Evolutionary conservation across 1,140 invertebrate species (phyloP).

Genomic region (Manduca sexta): DNA sequence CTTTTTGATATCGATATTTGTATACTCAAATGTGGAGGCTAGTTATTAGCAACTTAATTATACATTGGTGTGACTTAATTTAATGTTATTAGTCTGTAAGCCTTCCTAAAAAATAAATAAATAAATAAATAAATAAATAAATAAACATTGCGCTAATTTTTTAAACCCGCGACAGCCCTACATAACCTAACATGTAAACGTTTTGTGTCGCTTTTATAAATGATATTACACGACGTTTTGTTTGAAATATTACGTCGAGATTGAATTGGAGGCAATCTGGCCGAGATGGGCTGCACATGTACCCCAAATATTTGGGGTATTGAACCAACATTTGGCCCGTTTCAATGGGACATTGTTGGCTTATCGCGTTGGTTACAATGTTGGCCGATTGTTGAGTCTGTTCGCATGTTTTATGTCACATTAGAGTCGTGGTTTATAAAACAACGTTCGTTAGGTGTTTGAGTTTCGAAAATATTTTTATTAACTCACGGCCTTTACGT

Average conservation of each 20-base stretch:
- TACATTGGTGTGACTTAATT: no score
- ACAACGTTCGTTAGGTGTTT: no score
- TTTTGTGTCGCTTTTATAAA: conserved; percentile 64
- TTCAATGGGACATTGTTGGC: background rate
- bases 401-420: background rate
- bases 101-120: no score
- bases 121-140: no score
- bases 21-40: no score
- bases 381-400: conserved; percentile 4
- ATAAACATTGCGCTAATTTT: no score
- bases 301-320: conserved; percentile 29
- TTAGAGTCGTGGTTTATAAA: no score
- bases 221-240: conserved; percentile 61
- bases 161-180: conserved; percentile 7
- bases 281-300: conserved; percentile 42
- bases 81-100: no score
- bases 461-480: no score
- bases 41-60: no score
- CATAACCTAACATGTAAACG: conserved; percentile 37
- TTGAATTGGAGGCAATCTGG: conserved; percentile 66
- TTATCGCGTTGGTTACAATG: background rate
- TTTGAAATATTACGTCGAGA: conserved; percentile 64
- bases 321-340: conserved; percentile 8
- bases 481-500: no score
- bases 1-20: no score